Evolutionary conservation across 2,113 vertebrate genomes (phyloP).

Genomic region (Mirounga angustirostris): DNA sequence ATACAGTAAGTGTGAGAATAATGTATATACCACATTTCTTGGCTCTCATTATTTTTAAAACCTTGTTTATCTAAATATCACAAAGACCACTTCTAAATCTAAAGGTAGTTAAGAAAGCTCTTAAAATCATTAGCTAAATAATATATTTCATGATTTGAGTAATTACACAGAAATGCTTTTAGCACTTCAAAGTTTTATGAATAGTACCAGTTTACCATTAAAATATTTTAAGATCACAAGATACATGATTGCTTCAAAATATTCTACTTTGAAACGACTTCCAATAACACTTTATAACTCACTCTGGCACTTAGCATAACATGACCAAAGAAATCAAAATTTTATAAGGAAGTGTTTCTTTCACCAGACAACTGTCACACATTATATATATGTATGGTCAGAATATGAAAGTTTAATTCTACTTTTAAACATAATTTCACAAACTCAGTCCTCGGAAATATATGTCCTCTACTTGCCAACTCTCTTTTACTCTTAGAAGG

Average conservation of each 20-base stretch:
- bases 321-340: not conserved
- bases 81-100: not conserved
- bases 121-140: not conserved
- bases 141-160: not conserved
- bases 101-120: not conserved
- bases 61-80: not conserved
- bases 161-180: not conserved
- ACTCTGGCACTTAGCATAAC: not conserved
- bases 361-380: not conserved
- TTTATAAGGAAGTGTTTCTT: not conserved
- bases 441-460: not conserved
- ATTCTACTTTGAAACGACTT: constrained; percentile 17
- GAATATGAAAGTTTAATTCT: not conserved
- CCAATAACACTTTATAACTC: not conserved
- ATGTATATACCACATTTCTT: not conserved
- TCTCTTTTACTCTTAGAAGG: constrained; percentile 59
- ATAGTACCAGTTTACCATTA: not conserved
- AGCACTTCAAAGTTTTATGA: not conserved
- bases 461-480: not conserved
- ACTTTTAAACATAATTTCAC: not conserved
- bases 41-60: not conserved
- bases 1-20: not conserved
- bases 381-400: not conserved
- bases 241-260: not conserved
- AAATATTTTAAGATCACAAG: constrained; percentile 19